These are phyloP conservation scores for Amniataba percoides DNA, from an alignment of 2,797 vertebrate genomes.

Conservation along the genomic window DNA sequence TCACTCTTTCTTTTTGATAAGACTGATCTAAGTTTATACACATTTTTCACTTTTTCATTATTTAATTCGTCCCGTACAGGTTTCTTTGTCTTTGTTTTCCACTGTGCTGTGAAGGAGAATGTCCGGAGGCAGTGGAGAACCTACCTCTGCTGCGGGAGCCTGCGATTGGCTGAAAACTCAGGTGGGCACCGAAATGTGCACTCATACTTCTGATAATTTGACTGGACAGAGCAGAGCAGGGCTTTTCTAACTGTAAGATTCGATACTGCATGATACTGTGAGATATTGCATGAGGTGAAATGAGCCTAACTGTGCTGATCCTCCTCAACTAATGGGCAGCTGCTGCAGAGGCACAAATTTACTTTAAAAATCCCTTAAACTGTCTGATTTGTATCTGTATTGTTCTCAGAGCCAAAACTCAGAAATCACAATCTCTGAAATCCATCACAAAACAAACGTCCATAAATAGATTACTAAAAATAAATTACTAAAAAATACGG, in stretches of 20 bases:
- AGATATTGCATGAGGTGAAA: too few species aligned
- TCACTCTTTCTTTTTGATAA: neutral
- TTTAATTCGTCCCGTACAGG: slow-evolving; percentile 79
- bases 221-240: neutral
- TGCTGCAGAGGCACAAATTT: neutral
- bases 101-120: slow-evolving; percentile 94
- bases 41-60: neutral
- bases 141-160: slow-evolving; percentile 92
- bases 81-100: slow-evolving; percentile 95
- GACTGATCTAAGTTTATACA: neutral
- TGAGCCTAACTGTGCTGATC: too few species aligned
- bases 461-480: too few species aligned
- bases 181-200: slow-evolving; percentile 78
- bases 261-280: too few species aligned
- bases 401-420: neutral
- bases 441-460: neutral
- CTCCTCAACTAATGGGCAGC: neutral
- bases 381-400: neutral
- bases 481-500: too few species aligned
- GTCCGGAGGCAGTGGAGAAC: slow-evolving; percentile 93
- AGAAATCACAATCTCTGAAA: neutral
- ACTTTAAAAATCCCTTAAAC: neutral
- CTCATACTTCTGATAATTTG: too few species aligned
- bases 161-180: slow-evolving; percentile 92
- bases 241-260: too few species aligned